Base-by-base conservation (phyloP, 30 jellyfish, hydroid and myxozoan genomes). In the Catostylus mosaicus region DNA sequence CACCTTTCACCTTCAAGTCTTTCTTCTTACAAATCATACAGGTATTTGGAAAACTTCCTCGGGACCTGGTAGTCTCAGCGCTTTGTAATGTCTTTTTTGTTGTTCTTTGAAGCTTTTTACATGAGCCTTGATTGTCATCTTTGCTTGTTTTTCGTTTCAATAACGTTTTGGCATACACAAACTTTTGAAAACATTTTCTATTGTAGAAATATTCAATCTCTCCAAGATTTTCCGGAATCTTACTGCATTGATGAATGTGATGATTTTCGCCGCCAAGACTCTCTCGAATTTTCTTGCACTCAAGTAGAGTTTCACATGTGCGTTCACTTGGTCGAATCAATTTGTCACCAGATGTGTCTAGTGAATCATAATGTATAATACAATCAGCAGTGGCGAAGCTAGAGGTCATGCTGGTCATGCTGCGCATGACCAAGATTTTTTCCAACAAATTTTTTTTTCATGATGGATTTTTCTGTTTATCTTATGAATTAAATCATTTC, bases 231-330 rank as follows among this genome's bases (percentile, higher is more conserved):
- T 80, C 90, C 48, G 90, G 77, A 80, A 80, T 80, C 84, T 45
- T 48, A 52, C 33, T 80, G 75, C 84, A 80, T 74, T 80, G 90
- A 2, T 80, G 84, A 34, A 45, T 68, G 75, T 67, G 90, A 63
- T 33, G 73, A 52, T 66, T 80, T 62, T 80, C 90, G 26, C 77
- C 76, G 3, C 90, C 90, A 35, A 67, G 76, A 36, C 74, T 43
- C 71, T 47, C 76, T 16, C 90, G 52, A 3, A 64, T 80, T 23
- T 67, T 65, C 84, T 80, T 80, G 77, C 82, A 52, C 22, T 64
- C 90, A 46, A 80, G 73, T 6, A 66, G 84, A 24, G 83, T 47
- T 66, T 65, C 76, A 35, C 36, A 68, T 24, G 84, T n/a, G 56
- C 73, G 16, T 23, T 80, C 67, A 37, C 76, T 66, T n/a, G n/a